phyloP scores from a whole-genome alignment of 2,113 vertebrate genomes.

The Calidris pugnax region DNA sequence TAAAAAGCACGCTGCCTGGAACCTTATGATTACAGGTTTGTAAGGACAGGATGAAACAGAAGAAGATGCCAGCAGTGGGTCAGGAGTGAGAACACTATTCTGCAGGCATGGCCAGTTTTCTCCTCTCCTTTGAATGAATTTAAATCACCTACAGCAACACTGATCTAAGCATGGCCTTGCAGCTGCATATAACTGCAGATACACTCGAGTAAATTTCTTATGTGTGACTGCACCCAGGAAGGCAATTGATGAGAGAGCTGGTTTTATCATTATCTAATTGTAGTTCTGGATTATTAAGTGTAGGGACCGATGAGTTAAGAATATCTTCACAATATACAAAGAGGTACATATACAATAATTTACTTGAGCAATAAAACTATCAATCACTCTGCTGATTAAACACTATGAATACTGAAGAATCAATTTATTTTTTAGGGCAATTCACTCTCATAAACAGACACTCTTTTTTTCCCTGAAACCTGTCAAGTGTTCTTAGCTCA shows the following conservation, averaged over 20 bases:
- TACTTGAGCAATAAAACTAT: not conserved
- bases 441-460: slow-evolving; percentile 30
- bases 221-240: not conserved
- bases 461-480: not conserved
- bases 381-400: slow-evolving; percentile 55
- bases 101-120: slow-evolving; percentile 15
- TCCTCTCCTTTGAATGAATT: slow-evolving; percentile 53
- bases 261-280: slow-evolving; percentile 36
- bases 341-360: not conserved
- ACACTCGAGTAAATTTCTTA: slow-evolving; percentile 1
- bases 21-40: slow-evolving; percentile 61
- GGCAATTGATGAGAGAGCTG: not conserved
- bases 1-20: slow-evolving; percentile 59
- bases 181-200: slow-evolving; percentile 1
- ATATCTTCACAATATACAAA: not conserved
- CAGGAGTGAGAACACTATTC: slow-evolving; percentile 52
- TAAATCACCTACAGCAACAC: not conserved
- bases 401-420: slow-evolving; percentile 31
- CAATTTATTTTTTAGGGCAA: slow-evolving; percentile 48
- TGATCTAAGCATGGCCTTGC: not conserved
- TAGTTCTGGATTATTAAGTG: not conserved
- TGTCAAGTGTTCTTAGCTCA: slow-evolving; percentile 10
- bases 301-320: slow-evolving; percentile 18
- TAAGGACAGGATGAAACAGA: slow-evolving; percentile 65
- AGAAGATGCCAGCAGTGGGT: slow-evolving; percentile 43